These are phyloP conservation scores for Xestia sexstrigata DNA, from an alignment of 2,888 invertebrate genomes.

Conservation along the genomic window DNA sequence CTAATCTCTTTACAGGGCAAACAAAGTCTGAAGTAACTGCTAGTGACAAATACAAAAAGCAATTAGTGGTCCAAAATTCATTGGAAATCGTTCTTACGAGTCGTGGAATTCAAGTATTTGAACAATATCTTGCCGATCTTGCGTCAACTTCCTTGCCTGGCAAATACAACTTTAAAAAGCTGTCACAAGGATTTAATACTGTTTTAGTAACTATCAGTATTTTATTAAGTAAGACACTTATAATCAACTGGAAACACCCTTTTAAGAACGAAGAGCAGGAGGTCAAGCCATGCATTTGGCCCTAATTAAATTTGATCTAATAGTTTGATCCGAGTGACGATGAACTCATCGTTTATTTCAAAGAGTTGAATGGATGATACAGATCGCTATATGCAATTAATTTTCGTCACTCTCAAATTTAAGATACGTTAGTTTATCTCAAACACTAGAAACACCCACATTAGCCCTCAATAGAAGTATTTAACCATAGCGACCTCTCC, in stretches of 20 bases:
- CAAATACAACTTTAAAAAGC: conserved; percentile 25
- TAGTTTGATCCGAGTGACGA: neutral
- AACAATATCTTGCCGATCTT: conserved; percentile 35
- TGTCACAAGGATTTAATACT: conserved; percentile 37
- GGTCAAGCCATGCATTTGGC: neutral
- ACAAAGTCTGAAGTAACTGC: neutral
- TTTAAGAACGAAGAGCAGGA: neutral
- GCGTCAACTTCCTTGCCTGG: conserved; percentile 14
- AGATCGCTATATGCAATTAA: neutral
- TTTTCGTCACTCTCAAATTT: conserved; percentile 11
- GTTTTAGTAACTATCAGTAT: conserved; percentile 15
- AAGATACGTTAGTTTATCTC: conserved; percentile 16
- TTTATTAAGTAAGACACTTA: conserved; percentile 1
- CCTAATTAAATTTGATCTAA: neutral
- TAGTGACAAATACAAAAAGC: conserved; percentile 10
- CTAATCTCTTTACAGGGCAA: conserved; percentile 14
- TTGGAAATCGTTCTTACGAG: conserved; percentile 2
- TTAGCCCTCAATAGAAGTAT: conserved; percentile 38
- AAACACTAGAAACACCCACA: conserved; percentile 34
- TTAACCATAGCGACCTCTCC: conserved; percentile 48
- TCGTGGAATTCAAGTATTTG: conserved; percentile 34
- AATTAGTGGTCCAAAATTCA: neutral
- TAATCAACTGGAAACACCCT: neutral
- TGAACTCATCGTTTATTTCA: neutral
- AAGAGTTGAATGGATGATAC: neutral